These are phyloP conservation scores for Siniperca undulata DNA, from an alignment of 2,797 vertebrate genomes.

Conservation along the genomic window DNA sequence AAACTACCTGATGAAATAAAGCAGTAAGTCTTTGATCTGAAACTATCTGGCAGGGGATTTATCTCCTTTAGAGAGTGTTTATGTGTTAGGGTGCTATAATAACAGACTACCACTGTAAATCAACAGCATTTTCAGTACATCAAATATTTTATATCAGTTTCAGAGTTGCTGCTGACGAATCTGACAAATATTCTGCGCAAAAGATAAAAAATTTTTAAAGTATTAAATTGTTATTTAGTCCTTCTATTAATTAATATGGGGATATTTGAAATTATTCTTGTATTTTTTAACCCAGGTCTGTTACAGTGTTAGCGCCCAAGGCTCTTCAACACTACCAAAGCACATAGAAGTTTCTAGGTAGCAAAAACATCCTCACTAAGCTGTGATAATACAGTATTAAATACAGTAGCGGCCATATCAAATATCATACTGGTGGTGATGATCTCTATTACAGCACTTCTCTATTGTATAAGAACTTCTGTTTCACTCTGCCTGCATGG, in stretches of 20 bases:
- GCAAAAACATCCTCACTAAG: constrained; percentile 66
- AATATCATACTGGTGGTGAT: constrained; percentile 27
- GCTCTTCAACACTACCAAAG: constrained; percentile 64
- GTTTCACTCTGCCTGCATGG: neutral
- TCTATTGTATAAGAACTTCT: neutral
- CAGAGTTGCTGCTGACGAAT: neutral
- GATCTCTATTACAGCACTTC: constrained; percentile 7
- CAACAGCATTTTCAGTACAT: constrained; percentile 14
- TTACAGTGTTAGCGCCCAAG: constrained; percentile 48
- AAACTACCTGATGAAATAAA: neutral
- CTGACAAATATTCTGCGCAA: neutral
- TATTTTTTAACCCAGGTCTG: constrained; percentile 63
- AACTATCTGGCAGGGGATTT: neutral
- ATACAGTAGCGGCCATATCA: constrained; percentile 40
- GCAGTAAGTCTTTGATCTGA: constrained; percentile 22
- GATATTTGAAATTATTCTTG: neutral
- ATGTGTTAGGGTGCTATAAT: constrained; percentile 3
- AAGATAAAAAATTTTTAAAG: neutral
- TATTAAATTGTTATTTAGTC: neutral
- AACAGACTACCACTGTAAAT: neutral
- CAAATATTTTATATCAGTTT: constrained; percentile 7
- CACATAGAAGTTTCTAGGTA: constrained; percentile 66
- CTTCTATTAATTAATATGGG: neutral
- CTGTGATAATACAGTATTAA: constrained; percentile 59
- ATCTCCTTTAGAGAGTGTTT: constrained; percentile 15